Conservation (phyloP, 2,888 invertebrate species). For the Andrena fulva region DNA sequence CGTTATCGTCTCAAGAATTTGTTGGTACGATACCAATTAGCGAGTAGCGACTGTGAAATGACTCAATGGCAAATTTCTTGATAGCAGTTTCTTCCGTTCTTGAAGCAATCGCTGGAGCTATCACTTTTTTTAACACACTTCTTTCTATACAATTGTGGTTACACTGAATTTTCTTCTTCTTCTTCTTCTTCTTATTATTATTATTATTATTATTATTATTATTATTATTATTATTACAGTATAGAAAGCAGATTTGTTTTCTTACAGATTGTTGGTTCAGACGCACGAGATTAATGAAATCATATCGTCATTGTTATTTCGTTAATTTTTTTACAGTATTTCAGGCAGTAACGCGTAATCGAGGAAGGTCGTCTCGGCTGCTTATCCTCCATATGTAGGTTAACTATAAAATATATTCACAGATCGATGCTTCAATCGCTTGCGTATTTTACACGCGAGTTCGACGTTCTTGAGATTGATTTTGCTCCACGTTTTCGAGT, state of each 20-base stretch:
- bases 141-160: background rate
- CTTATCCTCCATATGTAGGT: conserved; percentile 5
- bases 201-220: background rate
- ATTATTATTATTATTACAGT: background rate
- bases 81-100: background rate
- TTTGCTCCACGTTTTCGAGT: background rate
- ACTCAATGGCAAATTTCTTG: background rate
- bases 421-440: background rate
- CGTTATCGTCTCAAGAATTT: background rate
- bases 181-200: too few species aligned
- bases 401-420: background rate
- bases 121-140: background rate
- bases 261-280: background rate
- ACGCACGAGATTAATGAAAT: conserved; percentile 6
- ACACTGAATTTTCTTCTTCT: background rate
- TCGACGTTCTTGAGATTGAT: conserved; percentile 20
- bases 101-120: background rate
- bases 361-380: background rate
- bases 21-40: background rate
- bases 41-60: background rate
- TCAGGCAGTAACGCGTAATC: background rate
- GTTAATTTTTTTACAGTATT: conserved; percentile 6
- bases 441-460: background rate
- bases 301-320: background rate
- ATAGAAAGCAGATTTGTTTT: background rate